Evolutionary conservation across 1,140 invertebrate species (phyloP).

Genomic region (Triops longicaudatus): DNA sequence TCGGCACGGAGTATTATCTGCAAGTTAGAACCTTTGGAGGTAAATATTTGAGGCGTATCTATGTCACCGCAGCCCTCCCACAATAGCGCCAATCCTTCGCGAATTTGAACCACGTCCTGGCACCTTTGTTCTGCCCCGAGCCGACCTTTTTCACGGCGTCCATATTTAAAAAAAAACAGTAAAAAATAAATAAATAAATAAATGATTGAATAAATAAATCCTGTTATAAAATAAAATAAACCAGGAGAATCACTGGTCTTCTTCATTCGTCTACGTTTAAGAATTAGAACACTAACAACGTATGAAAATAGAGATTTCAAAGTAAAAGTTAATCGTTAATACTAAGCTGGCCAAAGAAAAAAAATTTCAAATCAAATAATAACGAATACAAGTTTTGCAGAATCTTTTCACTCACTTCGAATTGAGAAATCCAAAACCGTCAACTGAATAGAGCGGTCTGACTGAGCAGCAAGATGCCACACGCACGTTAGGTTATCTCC

Average conservation of each 20-base stretch:
- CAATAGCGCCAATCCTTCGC: conserved; percentile 20
- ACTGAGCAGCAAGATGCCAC: conserved; percentile 18
- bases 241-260: too few relatives aligned
- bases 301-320: too few relatives aligned
- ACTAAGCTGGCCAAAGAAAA: too few relatives aligned
- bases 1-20: conserved; percentile 21
- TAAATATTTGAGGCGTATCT: conserved; percentile 15
- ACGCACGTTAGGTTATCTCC: conserved; percentile 19
- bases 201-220: background rate
- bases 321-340: too few relatives aligned
- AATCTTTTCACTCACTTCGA: conserved; percentile 19
- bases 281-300: too few relatives aligned
- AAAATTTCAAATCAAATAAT: too few relatives aligned
- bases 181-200: background rate
- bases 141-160: conserved; percentile 3
- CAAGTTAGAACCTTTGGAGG: conserved; percentile 7
- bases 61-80: conserved; percentile 18
- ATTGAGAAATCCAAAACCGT: conserved; percentile 25
- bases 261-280: too few relatives aligned
- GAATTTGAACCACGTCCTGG: conserved; percentile 20
- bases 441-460: conserved; percentile 19
- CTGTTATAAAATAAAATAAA: too few relatives aligned
- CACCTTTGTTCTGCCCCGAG: conserved; percentile 8
- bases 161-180: background rate
- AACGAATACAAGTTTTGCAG: background rate